Conservation (phyloP, 1,140 invertebrate species). For the Tribolium castaneum region DNA sequence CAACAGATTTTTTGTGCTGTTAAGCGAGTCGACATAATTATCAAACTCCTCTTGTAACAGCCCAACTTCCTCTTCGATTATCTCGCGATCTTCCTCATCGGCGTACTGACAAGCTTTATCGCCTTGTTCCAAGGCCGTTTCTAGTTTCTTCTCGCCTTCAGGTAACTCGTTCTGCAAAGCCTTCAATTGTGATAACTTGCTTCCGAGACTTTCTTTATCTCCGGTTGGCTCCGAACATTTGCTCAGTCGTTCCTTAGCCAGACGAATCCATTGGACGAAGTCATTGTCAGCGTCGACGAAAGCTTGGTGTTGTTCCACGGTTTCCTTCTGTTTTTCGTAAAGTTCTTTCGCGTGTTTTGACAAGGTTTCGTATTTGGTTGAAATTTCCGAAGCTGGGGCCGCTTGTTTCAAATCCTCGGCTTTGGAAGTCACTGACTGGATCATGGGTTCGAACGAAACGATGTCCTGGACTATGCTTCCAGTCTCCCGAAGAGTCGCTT, state of each 20-base stretch:
- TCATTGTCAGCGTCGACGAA: constrained; percentile 92
- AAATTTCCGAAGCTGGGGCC: constrained; percentile 88
- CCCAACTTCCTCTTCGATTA: constrained; percentile 92
- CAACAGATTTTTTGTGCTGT: constrained; percentile 83
- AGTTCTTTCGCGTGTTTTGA: constrained; percentile 90
- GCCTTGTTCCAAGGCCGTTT: constrained; percentile 83
- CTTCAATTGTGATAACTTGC: constrained; percentile 87
- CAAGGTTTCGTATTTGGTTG: constrained; percentile 89
- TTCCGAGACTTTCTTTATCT: constrained; percentile 89
- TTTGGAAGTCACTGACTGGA: constrained; percentile 91
- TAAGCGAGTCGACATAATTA: constrained; percentile 81
- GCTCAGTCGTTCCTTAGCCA: constrained; percentile 88
- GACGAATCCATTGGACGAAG: constrained; percentile 91
- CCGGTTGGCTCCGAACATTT: constrained; percentile 95
- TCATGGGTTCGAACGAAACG: constrained; percentile 95
- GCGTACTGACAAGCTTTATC: constrained; percentile 85
- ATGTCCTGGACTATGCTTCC: constrained; percentile 95
- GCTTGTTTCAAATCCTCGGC: constrained; percentile 89
- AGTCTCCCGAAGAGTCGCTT: constrained; percentile 89
- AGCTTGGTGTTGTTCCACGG: constrained; percentile 89
- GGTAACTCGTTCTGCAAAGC: constrained; percentile 83
- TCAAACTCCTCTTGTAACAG: constrained; percentile 89
- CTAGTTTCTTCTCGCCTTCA: constrained; percentile 84
- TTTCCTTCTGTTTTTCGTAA: constrained; percentile 91
- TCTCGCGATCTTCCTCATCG: constrained; percentile 87